Percentiles rank a stretch among this genome's conserved stretches.
Conservation (phyloP, 2,113 vertebrate genomes). For the Pica pica region DNA sequence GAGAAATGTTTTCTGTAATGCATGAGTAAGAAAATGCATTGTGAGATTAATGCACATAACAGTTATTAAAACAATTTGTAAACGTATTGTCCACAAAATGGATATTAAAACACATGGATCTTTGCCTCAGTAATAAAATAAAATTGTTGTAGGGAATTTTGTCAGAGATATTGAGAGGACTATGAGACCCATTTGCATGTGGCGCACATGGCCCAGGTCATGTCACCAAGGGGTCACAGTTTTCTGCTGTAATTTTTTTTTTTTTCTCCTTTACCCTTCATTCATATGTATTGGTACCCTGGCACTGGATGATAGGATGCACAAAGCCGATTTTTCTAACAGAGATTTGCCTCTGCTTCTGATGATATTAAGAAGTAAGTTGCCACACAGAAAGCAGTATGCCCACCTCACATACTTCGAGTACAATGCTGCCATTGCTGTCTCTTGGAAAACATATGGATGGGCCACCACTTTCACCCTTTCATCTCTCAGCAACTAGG, state of each 20-base stretch:
- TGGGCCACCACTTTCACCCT: background rate
- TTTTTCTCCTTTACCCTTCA: background rate
- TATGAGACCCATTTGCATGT: fast-evolving
- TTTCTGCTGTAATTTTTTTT: background rate
- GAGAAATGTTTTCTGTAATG: background rate
- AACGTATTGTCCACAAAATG: background rate
- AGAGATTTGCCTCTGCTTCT: background rate
- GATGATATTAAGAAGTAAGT: background rate
- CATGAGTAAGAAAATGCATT: conserved; percentile 2
- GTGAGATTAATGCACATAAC: background rate
- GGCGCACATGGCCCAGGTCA: background rate
- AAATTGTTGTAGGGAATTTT: background rate
- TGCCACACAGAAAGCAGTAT: background rate
- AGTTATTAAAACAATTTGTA: conserved; percentile 8
- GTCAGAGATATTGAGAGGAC: background rate
- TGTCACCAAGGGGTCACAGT: background rate
- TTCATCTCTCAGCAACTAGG: background rate
- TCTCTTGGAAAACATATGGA: background rate
- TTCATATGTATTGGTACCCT: background rate
- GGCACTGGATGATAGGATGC: background rate
- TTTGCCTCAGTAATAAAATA: background rate
- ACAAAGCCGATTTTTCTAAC: background rate
- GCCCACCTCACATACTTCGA: background rate
- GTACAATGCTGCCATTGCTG: background rate
- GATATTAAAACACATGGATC: background rate